These are phyloP conservation scores for Diogma glabrata DNA, from an alignment of 2,888 invertebrate genomes.

Conservation along the genomic window DNA sequence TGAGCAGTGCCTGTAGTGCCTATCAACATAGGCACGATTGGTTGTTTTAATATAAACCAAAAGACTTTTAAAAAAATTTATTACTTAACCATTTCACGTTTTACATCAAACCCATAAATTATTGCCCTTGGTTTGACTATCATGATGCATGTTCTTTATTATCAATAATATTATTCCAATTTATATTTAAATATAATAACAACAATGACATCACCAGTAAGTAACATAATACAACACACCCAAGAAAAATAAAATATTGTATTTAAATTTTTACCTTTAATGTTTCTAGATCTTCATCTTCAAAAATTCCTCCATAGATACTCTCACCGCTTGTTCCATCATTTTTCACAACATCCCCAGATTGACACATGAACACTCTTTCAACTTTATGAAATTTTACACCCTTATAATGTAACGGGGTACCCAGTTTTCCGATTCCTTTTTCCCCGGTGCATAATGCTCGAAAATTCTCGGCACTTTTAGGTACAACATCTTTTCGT, in stretches of 20 bases:
- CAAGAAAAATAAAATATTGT: conserved; percentile 3
- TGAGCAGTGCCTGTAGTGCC: too few species aligned
- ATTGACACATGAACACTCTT: conserved; percentile 80
- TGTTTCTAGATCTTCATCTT: conserved; percentile 77
- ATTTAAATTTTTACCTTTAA: conserved; percentile 19
- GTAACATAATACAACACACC: too few species aligned
- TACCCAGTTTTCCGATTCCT: conserved; percentile 53
- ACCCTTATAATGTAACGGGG: conserved; percentile 75
- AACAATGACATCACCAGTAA: neutral
- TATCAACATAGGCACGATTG: too few species aligned
- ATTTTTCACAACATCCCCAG: conserved; percentile 63
- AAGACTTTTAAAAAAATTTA: too few species aligned
- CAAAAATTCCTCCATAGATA: conserved; percentile 81
- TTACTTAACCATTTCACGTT: too few species aligned
- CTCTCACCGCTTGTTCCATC: conserved; percentile 89
- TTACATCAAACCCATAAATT: too few species aligned
- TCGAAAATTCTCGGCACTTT: conserved; percentile 84
- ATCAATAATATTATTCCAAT: too few species aligned
- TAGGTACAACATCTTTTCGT: conserved; percentile 70
- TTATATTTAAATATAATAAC: too few species aligned
- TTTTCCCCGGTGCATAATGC: conserved; percentile 85
- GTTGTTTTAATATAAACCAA: too few species aligned
- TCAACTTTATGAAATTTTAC: conserved; percentile 72
- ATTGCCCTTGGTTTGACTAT: too few species aligned
- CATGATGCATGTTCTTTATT: too few species aligned